Evolutionary conservation across 2,888 invertebrate species (phyloP).

Genomic region (Stictocephala bisonia): DNA sequence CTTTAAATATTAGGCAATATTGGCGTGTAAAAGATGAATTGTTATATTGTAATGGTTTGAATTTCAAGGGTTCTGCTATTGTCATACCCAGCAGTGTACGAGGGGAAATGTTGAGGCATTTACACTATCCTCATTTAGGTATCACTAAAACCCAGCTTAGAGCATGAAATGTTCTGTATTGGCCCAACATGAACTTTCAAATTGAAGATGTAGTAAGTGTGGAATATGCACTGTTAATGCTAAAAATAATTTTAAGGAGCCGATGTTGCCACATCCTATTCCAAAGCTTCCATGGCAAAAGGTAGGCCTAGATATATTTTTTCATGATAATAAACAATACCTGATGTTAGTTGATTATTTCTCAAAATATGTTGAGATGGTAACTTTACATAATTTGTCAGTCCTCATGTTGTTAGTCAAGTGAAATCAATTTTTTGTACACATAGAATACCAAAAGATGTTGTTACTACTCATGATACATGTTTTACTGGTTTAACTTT

Average conservation of each 20-base stretch:
- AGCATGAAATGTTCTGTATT: conserved; percentile 12
- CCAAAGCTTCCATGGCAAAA: conserved; percentile 12
- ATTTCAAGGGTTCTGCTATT: conserved; percentile 17
- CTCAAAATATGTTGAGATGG: conserved; percentile 10
- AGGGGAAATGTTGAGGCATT: conserved; percentile 21
- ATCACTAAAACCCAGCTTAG: conserved; percentile 3
- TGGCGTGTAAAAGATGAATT: conserved; percentile 22
- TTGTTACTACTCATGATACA: too few species aligned
- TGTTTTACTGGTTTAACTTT: too few species aligned
- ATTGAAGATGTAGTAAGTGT: conserved; percentile 30
- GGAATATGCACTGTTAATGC: background rate
- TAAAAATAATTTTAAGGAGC: conserved; percentile 4
- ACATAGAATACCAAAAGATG: conserved; percentile 14
- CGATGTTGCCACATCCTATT: background rate
- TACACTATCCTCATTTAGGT: conserved; percentile 36
- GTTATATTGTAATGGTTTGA: background rate
- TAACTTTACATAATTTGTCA: background rate
- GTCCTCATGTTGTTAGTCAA: background rate
- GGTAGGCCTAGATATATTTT: conserved; percentile 19
- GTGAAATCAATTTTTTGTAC: conserved; percentile 7
- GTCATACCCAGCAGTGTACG: conserved; percentile 1
- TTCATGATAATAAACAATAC: background rate
- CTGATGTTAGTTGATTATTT: conserved; percentile 29
- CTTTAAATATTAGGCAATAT: background rate
- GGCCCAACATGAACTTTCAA: conserved; percentile 15